phyloP scores from a whole-genome alignment of 2,888 invertebrate genomes.

The Drosophila buzzatii region DNA sequence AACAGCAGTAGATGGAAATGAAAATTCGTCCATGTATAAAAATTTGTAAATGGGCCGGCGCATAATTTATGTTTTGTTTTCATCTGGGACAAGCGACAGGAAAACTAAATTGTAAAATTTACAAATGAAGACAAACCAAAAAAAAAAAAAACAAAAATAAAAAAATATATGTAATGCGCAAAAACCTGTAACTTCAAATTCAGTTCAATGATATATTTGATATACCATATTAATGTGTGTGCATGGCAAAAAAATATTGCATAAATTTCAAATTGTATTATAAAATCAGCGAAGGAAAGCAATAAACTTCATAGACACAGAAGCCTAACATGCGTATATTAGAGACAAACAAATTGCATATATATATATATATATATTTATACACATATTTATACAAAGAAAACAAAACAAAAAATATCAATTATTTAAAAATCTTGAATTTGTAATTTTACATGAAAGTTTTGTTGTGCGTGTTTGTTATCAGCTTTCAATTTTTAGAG shows the following conservation, averaged over 20 bases:
- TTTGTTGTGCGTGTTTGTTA: conserved; percentile 47
- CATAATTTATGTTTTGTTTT: conserved; percentile 51
- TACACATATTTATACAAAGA: conserved; percentile 34
- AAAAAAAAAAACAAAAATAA: not conserved
- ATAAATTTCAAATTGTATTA: conserved; percentile 58
- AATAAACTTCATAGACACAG: conserved; percentile 25
- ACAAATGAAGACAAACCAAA: conserved; percentile 23
- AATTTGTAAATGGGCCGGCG: conserved; percentile 50
- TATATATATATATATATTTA: conserved; percentile 18
- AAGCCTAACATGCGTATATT: conserved; percentile 16
- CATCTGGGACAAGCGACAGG: conserved; percentile 44
- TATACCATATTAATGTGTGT: conserved; percentile 44
- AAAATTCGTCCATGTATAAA: conserved; percentile 26
- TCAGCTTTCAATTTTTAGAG: conserved; percentile 48
- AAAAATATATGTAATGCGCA: not conserved
- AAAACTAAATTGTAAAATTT: conserved; percentile 50
- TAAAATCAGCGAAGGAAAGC: conserved; percentile 34
- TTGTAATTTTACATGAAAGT: conserved; percentile 57
- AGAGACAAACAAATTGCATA: conserved; percentile 11
- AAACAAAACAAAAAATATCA: conserved; percentile 7
- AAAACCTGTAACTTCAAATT: conserved; percentile 27
- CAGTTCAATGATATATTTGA: conserved; percentile 40
- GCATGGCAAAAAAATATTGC: conserved; percentile 34
- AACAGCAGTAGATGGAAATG: conserved; percentile 23
- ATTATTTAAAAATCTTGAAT: conserved; percentile 38